Evolutionary conservation across 2,113 vertebrate genomes (phyloP).

Genomic region (Sapayoa aenigma): DNA sequence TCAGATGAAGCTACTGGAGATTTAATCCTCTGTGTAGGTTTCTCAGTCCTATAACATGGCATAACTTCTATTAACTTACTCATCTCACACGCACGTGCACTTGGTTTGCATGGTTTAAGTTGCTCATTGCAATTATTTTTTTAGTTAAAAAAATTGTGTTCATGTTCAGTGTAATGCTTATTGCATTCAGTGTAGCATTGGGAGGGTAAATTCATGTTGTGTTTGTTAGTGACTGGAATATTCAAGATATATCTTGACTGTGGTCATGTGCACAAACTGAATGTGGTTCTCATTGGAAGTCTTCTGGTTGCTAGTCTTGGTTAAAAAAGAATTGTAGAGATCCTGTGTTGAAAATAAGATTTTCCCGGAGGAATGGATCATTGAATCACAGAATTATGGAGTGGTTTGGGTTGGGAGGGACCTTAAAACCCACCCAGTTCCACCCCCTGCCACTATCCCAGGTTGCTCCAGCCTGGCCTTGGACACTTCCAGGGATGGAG

Average conservation of each 20-base stretch:
- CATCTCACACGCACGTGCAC: rapidly evolving
- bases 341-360: neutral
- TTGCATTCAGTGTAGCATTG: neutral
- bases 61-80: neutral
- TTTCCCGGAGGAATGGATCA: neutral
- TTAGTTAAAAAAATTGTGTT: neutral
- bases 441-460: neutral
- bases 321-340: neutral
- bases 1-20: neutral
- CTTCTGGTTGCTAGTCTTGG: neutral
- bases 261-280: neutral
- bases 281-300: neutral
- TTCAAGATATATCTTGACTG: neutral
- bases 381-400: neutral
- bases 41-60: neutral
- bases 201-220: no score
- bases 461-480: neutral
- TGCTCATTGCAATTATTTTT: neutral
- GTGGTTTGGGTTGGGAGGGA: neutral
- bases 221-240: neutral
- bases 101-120: no score
- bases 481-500: neutral
- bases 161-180: neutral
- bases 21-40: neutral
- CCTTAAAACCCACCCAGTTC: rapidly evolving